Base-by-base conservation (phyloP, 2,888 invertebrate genomes). In the Lomographa bimaculata region DNA sequence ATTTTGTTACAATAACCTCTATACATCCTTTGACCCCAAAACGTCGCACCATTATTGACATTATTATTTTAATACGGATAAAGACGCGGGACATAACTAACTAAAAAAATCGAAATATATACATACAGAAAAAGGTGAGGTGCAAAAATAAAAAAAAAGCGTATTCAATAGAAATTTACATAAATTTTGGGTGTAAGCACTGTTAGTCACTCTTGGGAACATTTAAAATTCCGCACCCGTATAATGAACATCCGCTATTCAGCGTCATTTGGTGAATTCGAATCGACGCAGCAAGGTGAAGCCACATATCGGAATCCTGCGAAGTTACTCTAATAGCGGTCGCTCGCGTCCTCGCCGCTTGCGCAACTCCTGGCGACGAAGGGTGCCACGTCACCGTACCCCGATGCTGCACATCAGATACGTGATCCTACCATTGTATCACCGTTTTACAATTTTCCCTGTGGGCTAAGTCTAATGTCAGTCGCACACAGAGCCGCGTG, bases 391-490 rank as follows among this genome's bases (percentile, higher is more conserved):
- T 79, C 79, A 78, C 69, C 57, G 65, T 60, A 57, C 64, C 67
- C 68, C 63, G 57, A 54, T 60, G 49, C 60, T 57, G 57, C 53
- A 49, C 36, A 43, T 53, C 53, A 50, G 47, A 56, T 67, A 79
- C 81, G 84, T 83, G 82, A 80, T 70, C 66, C 57, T 64, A 71
- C 71, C 71, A 64, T 67, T 71, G 67, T 77, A 80, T 78, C 71
- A 64, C 73, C 71, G 60, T 59, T 74, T 80, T 66, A 73, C 50
- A 32, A 57, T 83, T 83, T 83, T 81, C 82, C n/a, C 80, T 82
- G 71, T 68, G 64, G 60, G 61, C 46, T 60, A 54, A 54, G 60
- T 38, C 51, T 51, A 42, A 27, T 34, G 42, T n/a, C 57, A 60
- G 54, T 57, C 35, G 44, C 38, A 41, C 40, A 56, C 50, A 55